phyloP scores from a whole-genome alignment of 2,113 vertebrate genomes.

The Capreolus pygargus region DNA sequence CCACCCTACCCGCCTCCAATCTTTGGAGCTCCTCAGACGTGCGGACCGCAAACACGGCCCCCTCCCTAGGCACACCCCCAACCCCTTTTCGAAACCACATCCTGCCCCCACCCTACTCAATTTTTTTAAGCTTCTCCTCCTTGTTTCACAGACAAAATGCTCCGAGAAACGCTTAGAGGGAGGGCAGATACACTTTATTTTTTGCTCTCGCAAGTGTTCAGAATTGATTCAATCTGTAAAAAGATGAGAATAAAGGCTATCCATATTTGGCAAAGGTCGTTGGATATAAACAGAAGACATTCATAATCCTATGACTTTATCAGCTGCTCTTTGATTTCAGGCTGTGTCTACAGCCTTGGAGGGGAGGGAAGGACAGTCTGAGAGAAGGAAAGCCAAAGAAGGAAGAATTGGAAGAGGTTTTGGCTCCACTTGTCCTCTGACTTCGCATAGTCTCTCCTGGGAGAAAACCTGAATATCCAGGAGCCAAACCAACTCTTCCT shows the following conservation, averaged over 20 bases:
- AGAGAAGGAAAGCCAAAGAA: background rate
- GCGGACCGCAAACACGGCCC: background rate
- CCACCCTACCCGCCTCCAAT: background rate
- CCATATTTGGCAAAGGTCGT: background rate
- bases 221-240: background rate
- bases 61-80: background rate
- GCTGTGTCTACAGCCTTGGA: background rate
- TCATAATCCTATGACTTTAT: background rate
- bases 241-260: background rate
- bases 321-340: background rate
- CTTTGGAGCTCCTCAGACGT: slow-evolving; percentile 11
- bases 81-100: slow-evolving; percentile 35
- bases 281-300: background rate
- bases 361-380: background rate
- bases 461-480: background rate
- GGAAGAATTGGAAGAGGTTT: background rate
- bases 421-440: background rate
- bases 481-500: background rate
- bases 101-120: background rate
- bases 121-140: background rate
- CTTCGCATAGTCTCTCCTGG: background rate
- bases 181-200: slow-evolving; percentile 38
- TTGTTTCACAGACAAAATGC: slow-evolving; percentile 60
- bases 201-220: background rate
- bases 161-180: slow-evolving; percentile 39